These are phyloP conservation scores for Proisotoma minuta DNA, from an alignment of 2,888 invertebrate genomes.

Conservation along the genomic window DNA sequence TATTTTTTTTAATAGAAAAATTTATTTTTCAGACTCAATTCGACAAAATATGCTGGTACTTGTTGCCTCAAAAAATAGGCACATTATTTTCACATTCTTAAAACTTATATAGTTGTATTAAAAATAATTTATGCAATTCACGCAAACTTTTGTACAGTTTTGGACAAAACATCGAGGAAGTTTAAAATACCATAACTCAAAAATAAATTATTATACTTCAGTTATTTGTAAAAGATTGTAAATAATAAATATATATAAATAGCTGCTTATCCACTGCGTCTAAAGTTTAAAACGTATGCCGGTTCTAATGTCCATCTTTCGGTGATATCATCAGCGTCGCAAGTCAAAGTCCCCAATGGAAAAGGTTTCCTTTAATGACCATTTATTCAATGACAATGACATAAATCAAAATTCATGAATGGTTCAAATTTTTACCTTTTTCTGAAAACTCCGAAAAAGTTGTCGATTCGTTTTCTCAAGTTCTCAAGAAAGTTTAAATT, in stretches of 20 bases:
- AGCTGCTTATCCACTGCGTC: neutral
- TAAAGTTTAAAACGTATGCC: conserved; percentile 22
- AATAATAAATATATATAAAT: neutral
- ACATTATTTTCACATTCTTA: too few relatives aligned
- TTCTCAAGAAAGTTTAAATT: conserved; percentile 25
- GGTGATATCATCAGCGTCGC: conserved; percentile 18
- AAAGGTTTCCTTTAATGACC: conserved; percentile 20
- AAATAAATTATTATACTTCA: neutral
- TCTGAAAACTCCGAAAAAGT: conserved; percentile 23
- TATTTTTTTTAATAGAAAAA: too few relatives aligned
- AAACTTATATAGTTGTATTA: too few relatives aligned
- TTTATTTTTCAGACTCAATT: neutral
- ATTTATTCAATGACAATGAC: neutral
- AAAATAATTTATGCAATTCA: too few relatives aligned
- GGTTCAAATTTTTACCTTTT: conserved; percentile 17
- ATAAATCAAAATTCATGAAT: neutral
- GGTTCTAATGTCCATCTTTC: conserved; percentile 27
- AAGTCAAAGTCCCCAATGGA: conserved; percentile 25
- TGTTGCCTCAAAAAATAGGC: neutral
- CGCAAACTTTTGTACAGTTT: too few relatives aligned
- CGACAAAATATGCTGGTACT: neutral
- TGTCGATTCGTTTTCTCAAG: conserved; percentile 26
- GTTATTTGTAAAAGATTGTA: neutral
- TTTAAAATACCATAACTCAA: neutral
- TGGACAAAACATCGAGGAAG: neutral